A percentile compares a stretch with the other conserved stretches of the same genome.
These are phyloP conservation scores for Scrobipalpa costella DNA, from an alignment of 2,888 invertebrate genomes.

Conservation along the genomic window DNA sequence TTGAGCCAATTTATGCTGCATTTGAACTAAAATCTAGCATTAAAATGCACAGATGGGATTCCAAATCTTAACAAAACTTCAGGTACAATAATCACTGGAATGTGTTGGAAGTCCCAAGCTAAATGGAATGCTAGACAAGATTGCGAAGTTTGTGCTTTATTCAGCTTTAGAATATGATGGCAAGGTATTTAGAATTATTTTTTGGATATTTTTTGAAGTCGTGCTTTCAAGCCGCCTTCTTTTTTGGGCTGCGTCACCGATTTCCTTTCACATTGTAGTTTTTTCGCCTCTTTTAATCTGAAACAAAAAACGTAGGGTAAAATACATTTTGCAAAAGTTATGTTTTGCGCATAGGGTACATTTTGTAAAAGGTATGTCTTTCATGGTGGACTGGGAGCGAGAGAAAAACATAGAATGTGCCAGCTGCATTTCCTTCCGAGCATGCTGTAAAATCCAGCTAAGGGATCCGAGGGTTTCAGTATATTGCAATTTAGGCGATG, in stretches of 20 bases:
- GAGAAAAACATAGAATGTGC: too few relatives aligned
- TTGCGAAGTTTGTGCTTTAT: background rate
- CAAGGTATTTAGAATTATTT: constrained; percentile 38
- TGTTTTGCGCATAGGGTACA: too few relatives aligned
- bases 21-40: background rate
- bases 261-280: constrained; percentile 79
- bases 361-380: too few relatives aligned
- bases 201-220: constrained; percentile 81
- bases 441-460: too few relatives aligned
- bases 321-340: too few relatives aligned
- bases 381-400: too few relatives aligned
- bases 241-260: constrained; percentile 81
- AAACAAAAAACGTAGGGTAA: constrained; percentile 39
- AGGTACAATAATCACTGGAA: constrained; percentile 27
- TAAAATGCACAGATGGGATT: background rate
- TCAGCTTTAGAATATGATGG: background rate
- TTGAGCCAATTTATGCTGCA: background rate
- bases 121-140: background rate
- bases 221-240: constrained; percentile 84
- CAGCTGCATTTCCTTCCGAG: too few relatives aligned
- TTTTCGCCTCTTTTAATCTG: constrained; percentile 83
- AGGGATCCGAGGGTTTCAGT: too few relatives aligned
- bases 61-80: background rate
- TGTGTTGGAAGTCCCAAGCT: constrained; percentile 9
- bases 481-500: too few relatives aligned